Evolutionary conservation across 1,140 invertebrate species (phyloP), one percentile per base, ranked within the genome.

Genomic region (Leguminivora glycinivorella): DNA sequence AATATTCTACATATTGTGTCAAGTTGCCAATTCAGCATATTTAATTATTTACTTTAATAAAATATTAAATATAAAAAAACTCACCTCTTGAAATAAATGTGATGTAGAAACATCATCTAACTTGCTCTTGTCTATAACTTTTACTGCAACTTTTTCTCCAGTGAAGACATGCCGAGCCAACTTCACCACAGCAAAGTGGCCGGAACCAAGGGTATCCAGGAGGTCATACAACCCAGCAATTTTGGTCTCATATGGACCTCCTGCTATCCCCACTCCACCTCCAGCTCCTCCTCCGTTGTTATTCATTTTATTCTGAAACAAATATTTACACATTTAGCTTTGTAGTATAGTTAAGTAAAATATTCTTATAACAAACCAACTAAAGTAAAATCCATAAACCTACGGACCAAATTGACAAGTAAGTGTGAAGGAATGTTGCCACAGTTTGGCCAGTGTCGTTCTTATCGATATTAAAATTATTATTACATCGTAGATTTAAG

Each of bases 181-280:
- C 93, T 99, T 99, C 22, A 99, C 99, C 63, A 99, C 98, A 70
- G 99, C 99, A 94, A 99, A 99, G 93, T 99, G 98, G 56, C 98
- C 98, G 71, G 96, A 95, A 10, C 97, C 97, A 14, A 98, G 92
- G 0, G 98, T 99, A 87, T 99, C 96, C 88, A 98, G 97, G 80
- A 99, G 93, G 92, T 99, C 98, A 88, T 99, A 99, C 38, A 99
- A 93, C 58, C 98, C 98, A 80, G 98, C 98, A 84, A 99, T 99
- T 93, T 98, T 98, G 81, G 97, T 96, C 92, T 97, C 95, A 83
- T 95, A 96, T 25, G 93, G 78, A 14, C 90, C 92, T 69, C 82
- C 83, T 63, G 74, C 79, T 25, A 77, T 76, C 67, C 79, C 81
- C 60, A 83, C 75, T 34, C 81, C 80, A 40, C 79, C 78, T 40